Evolutionary conservation across 2,888 invertebrate species (phyloP).

Genomic region (Strigamia maritima): DNA sequence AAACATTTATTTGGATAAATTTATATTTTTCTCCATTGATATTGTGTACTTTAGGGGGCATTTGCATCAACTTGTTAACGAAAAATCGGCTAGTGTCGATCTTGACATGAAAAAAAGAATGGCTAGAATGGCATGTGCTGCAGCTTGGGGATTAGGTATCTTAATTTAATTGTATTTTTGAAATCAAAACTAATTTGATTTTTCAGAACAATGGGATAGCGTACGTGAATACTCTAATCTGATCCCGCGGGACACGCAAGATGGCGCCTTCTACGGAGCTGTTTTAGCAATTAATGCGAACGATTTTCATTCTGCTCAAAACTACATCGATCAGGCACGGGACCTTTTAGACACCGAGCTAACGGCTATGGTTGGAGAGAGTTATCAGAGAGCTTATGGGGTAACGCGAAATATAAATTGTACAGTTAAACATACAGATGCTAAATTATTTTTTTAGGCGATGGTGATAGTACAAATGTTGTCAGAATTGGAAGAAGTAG

Average conservation of each 20-base stretch:
- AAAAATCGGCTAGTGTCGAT: constrained; percentile 69
- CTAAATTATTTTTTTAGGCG: constrained; percentile 54
- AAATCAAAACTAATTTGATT: background rate
- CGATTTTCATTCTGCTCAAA: constrained; percentile 52
- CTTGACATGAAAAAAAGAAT: constrained; percentile 58
- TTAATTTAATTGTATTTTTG: constrained; percentile 35
- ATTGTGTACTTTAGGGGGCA: constrained; percentile 54
- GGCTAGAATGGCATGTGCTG: constrained; percentile 82
- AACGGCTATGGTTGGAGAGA: constrained; percentile 94
- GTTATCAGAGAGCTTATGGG: constrained; percentile 90
- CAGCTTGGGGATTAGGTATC: constrained; percentile 84
- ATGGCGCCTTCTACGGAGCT: constrained; percentile 92
- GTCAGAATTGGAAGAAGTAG: constrained; percentile 95
- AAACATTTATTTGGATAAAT: background rate
- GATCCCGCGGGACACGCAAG: constrained; percentile 88
- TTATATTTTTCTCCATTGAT: background rate
- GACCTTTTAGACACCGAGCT: constrained; percentile 93
- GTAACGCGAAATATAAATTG: constrained; percentile 40
- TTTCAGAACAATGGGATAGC: constrained; percentile 75
- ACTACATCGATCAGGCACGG: constrained; percentile 85
- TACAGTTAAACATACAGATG: too few relatives aligned
- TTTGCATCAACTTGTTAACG: constrained; percentile 73
- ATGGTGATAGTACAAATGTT: constrained; percentile 97
- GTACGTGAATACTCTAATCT: constrained; percentile 87
- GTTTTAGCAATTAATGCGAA: constrained; percentile 80